Base-by-base conservation (phyloP, 92 coral and sea anemone species). In the Phenganax marumi region DNA sequence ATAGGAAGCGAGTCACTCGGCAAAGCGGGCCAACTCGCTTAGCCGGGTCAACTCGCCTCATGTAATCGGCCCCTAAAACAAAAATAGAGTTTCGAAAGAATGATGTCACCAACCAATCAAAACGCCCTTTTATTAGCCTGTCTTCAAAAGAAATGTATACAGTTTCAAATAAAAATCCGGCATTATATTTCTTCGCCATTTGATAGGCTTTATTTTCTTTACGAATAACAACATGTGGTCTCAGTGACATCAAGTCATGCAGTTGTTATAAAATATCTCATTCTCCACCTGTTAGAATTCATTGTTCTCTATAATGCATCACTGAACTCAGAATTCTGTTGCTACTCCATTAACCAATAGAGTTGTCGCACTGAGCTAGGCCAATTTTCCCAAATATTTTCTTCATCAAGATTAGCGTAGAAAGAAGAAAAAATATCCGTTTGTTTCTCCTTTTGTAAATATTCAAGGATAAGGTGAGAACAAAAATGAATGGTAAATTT, bases 221-320 rank as follows among this genome's bases (percentile, higher is more conserved):
- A 78, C 83, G 48, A 43, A 66, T 33, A 8, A 33, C 47, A 57
- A 78, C 73, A 33, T 78, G 72, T 61, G 72, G 22, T 33, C 43
- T 33, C 49, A 68, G n/a, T 18, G 52, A 61, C 55, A 78, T 78
- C 26, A 78, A 47, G 60, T 78, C 83, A 78, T 50, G 10, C 46
- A 26, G 50, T 57, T 77, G 50, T 57, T 77, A 43, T 77, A 55
- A 77, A 78, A 62, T 62, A 50, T 78, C 73, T 78, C 81, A 76
- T 76, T 25, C 39, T 43, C 83, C 33, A 78, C 83, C 83, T 62
- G 83, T 63, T 78, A 23, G 19, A 76, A 21, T 52, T 78, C 70
- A 60, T 78, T 78, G 83, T 78, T 78, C 73, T 51, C 39, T 78
- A 10, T 33, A 7, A 78, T 50, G 83, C 73, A 60, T 62, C 83